These are phyloP conservation scores for Micromys minutus DNA, from an alignment of 2,113 vertebrate species.

Conservation along the genomic window DNA sequence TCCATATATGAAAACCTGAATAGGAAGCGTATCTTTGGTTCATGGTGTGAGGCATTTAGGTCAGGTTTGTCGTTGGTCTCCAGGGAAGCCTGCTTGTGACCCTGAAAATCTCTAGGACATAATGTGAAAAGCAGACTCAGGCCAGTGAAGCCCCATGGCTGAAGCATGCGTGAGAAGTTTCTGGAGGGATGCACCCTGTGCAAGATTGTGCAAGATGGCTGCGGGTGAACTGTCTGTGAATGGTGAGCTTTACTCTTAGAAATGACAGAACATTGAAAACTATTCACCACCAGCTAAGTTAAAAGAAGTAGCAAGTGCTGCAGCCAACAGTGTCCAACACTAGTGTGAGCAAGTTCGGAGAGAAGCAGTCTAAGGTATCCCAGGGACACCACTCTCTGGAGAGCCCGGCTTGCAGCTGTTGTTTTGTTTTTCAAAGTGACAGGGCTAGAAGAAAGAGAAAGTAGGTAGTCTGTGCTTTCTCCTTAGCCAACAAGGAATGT, in stretches of 20 bases:
- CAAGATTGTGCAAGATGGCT: not conserved
- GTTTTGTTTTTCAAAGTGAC: not conserved
- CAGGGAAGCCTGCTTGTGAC: not conserved
- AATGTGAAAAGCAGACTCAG: not conserved
- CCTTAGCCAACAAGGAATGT: not conserved
- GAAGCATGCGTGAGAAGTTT: not conserved
- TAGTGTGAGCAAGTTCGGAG: not conserved
- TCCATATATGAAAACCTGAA: not conserved
- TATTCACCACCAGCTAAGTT: not conserved
- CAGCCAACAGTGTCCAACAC: not conserved
- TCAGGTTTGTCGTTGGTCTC: not conserved
- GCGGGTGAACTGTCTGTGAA: not conserved
- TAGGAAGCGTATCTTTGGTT: not conserved
- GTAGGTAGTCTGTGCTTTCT: not conserved
- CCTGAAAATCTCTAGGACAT: not conserved
- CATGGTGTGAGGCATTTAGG: not conserved
- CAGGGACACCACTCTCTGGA: not conserved
- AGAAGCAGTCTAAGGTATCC: not conserved
- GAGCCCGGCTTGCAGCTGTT: not conserved
- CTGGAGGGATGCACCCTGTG: not conserved
- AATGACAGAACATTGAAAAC: not conserved
- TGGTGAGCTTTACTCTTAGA: not conserved
- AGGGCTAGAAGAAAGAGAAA: not conserved
- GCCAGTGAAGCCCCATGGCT: not conserved
- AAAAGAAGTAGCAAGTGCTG: not conserved